These are phyloP conservation scores for Eretmodus cyanostictus DNA, from an alignment of 2,113 vertebrate species.

Conservation along the genomic window DNA sequence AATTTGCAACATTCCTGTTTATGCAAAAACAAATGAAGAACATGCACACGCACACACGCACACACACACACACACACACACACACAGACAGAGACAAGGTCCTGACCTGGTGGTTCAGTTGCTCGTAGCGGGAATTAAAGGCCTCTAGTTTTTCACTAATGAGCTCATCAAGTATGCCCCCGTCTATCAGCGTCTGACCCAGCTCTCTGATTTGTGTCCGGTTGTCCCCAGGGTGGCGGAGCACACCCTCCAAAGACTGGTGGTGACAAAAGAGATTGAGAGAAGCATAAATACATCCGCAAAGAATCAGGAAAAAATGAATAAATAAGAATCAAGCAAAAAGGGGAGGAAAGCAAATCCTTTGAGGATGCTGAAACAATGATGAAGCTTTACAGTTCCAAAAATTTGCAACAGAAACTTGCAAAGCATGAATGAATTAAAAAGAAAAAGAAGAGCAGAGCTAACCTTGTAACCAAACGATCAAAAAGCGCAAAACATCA, in stretches of 20 bases:
- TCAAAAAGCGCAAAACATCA: neutral
- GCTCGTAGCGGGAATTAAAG: conserved; percentile 88
- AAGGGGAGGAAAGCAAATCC: neutral
- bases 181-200: conserved; percentile 96
- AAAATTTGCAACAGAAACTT: neutral
- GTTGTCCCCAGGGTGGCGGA: conserved; percentile 93
- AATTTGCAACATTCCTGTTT: neutral
- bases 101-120: conserved; percentile 86
- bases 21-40: neutral
- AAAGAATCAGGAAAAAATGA: neutral
- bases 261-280: neutral
- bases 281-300: neutral
- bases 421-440: neutral
- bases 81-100: neutral
- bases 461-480: neutral
- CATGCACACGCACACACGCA: neutral
- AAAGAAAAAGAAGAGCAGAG: neutral
- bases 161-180: conserved; percentile 94
- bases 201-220: conserved; percentile 95
- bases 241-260: conserved; percentile 85
- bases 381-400: neutral
- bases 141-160: conserved; percentile 93
- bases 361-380: neutral
- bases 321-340: neutral
- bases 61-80: neutral